Evolutionary conservation across 2,888 invertebrate species (phyloP).

Genomic region (Liodrosophila aerea): DNA sequence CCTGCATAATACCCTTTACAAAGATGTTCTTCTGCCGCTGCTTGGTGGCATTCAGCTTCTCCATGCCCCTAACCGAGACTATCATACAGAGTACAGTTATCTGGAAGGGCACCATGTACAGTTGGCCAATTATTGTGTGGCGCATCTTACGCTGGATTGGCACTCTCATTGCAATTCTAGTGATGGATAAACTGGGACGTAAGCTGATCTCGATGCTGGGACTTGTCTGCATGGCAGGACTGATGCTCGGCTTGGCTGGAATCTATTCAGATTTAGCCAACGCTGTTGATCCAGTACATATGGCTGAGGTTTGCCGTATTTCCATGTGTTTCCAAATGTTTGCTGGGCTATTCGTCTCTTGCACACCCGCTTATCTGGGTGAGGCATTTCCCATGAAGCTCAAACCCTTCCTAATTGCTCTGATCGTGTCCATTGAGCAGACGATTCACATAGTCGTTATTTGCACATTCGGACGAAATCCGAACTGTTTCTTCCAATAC

Average conservation of each 20-base stretch:
- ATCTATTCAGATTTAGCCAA: constrained; percentile 38
- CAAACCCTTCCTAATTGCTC: constrained; percentile 64
- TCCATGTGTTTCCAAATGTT: constrained; percentile 64
- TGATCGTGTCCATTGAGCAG: constrained; percentile 65
- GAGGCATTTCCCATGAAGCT: constrained; percentile 73
- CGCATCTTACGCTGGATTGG: constrained; percentile 63
- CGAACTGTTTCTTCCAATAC: constrained; percentile 36
- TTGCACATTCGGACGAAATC: constrained; percentile 14
- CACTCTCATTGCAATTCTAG: constrained; percentile 30
- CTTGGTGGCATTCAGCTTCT: constrained; percentile 71
- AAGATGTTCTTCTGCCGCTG: constrained; percentile 69
- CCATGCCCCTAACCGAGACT: constrained; percentile 62
- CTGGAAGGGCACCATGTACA: constrained; percentile 6
- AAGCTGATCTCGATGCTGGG: constrained; percentile 56
- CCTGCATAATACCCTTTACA: constrained; percentile 57
- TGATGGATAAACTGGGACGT: constrained; percentile 65
- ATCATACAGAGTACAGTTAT: constrained; percentile 30
- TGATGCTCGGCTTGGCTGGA: constrained; percentile 62
- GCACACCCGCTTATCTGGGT: constrained; percentile 66
- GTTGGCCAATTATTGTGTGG: constrained; percentile 59
- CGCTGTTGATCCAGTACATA: constrained; percentile 15
- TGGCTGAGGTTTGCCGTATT: constrained; percentile 50
- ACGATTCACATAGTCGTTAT: constrained; percentile 61
- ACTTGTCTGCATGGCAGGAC: constrained; percentile 51
- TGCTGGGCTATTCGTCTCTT: constrained; percentile 67